Conservation (phyloP, 1,140 invertebrate genomes). For the Cydia fagiglandana region DNA sequence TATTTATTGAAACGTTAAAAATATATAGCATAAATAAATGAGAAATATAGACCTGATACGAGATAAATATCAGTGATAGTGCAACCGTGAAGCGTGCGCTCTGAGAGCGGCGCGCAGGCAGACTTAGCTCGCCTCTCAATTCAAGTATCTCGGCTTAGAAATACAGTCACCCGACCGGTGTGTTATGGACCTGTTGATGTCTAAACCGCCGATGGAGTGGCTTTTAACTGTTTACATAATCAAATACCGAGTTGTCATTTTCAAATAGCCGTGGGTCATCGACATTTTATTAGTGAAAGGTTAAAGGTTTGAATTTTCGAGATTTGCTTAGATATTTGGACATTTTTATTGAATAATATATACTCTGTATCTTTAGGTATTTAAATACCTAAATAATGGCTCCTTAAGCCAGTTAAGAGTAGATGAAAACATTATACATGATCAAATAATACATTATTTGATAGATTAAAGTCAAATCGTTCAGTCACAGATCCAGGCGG, state of each 20-base stretch:
- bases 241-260: conserved; percentile 52
- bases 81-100: conserved; percentile 53
- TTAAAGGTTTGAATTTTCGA: too few relatives aligned
- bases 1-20: too few relatives aligned
- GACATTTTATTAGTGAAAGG: conserved; percentile 30
- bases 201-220: conserved; percentile 48
- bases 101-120: conserved; percentile 47
- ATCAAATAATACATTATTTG: too few relatives aligned
- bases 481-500: too few relatives aligned
- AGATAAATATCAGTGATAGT: conserved; percentile 34
- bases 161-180: conserved; percentile 47
- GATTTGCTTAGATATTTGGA: not conserved
- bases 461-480: too few relatives aligned
- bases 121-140: conserved; percentile 52
- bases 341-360: not conserved
- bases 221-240: conserved; percentile 53
- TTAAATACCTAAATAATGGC: too few relatives aligned
- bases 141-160: conserved; percentile 53
- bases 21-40: conserved; percentile 31
- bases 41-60: conserved; percentile 31
- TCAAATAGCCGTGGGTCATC: conserved; percentile 44
- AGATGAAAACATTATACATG: too few relatives aligned
- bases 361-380: too few relatives aligned
- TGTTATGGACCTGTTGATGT: conserved; percentile 54
- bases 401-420: too few relatives aligned